Conservation (phyloP, 2,797 vertebrate species). For the Sebastiscus albofasciatus region DNA sequence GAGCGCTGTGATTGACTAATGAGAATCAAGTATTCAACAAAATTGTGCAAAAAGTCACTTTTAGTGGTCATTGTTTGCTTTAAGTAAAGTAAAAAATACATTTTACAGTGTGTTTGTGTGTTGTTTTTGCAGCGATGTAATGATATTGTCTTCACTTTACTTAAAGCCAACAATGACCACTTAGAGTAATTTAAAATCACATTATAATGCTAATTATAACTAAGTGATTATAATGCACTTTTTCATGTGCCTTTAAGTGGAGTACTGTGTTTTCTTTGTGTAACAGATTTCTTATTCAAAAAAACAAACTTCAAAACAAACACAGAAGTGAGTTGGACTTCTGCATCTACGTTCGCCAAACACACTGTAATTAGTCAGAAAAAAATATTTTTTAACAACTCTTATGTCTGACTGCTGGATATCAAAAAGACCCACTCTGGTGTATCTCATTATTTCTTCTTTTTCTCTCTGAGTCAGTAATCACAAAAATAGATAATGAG, state of each 20-base stretch:
- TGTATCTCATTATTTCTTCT: slow-evolving; percentile 29
- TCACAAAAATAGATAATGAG: slow-evolving; percentile 37
- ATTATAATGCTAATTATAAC: not conserved
- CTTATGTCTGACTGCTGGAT: not conserved
- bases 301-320: not conserved
- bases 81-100: too few relatives aligned
- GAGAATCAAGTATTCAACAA: too few relatives aligned
- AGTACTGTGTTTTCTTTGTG: not conserved
- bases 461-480: slow-evolving; percentile 11
- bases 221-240: not conserved
- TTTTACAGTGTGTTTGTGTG: not conserved
- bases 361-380: slow-evolving; percentile 3
- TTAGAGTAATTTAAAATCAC: too few relatives aligned
- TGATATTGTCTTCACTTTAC: not conserved
- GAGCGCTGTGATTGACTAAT: too few relatives aligned
- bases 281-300: not conserved
- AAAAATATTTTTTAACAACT: not conserved
- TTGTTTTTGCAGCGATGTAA: not conserved
- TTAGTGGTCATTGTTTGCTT: too few relatives aligned
- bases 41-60: too few relatives aligned
- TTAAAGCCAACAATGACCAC: not conserved
- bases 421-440: slow-evolving; percentile 9
- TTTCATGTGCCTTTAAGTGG: not conserved
- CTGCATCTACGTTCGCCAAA: slow-evolving; percentile 1
- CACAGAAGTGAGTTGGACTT: not conserved